Evolutionary conservation across 2,888 invertebrate species (phyloP), one percentile per base, ranked within the genome.

Genomic region (Papilio protenor): DNA sequence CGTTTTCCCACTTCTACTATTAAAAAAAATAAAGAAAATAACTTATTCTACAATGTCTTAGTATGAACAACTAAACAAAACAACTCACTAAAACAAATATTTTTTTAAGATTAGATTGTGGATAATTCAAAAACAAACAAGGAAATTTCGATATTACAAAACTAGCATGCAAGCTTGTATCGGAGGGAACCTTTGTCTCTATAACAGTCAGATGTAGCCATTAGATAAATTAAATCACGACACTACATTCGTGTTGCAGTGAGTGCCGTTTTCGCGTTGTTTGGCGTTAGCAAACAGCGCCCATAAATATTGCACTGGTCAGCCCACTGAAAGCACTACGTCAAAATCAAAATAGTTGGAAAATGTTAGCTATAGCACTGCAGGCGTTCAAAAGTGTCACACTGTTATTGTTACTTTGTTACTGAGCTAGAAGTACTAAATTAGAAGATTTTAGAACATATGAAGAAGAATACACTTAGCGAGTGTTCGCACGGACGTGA

Each of bases 141-240:
- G 14, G 57, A 11, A 61, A 27, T 27, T 23, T 11, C 0, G 6
- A 61, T 27, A 27, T 61, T 6, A 6, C 61, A 27, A 61, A 61
- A 27, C 27, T 61, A 61, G 27, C 61, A 27, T 21, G 11, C 45
- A 45, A 21, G 66, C 14, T 69, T 21, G 45, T 12, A 21, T 6
- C 5, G 12, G 5, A 45, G 11, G 12, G 45, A 21, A 69, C 66
- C 40, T 45, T 69, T 69, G 45, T 69, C 66, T 66, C 66, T 66
- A 79, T 40, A 66, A 66, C 66, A 66, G 66, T 66, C 40, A 69
- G 64, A 64, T 66, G 66, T 69, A 69, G 66, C 74, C 74, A 74
- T 76, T 76, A 76, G 59, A 76, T 71, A 76, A 76, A 76, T 76
- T 71, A 76, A 70, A 76, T 71, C 76, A 47, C 57, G 76, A 57